A percentile compares a stretch with the other conserved stretches of the same genome.
Conservation (phyloP, 2,113 vertebrate genomes). For the Gopherus flavomarginatus region DNA sequence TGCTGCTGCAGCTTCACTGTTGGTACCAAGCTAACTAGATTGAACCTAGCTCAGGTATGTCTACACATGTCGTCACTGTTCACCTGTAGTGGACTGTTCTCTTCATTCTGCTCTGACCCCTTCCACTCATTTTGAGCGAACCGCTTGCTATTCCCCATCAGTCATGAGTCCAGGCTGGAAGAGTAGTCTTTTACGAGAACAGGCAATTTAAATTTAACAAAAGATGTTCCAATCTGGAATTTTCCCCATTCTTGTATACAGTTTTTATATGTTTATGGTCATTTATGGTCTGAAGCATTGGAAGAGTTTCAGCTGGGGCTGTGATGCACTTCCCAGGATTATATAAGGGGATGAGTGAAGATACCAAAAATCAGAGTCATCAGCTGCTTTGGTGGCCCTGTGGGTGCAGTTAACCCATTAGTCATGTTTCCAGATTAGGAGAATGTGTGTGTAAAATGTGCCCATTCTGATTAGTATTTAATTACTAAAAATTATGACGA, state of each 20-base stretch:
- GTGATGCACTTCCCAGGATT: background rate
- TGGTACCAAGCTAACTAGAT: background rate
- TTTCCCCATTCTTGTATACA: background rate
- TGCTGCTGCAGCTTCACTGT: background rate
- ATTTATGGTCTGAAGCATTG: background rate
- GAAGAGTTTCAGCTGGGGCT: background rate
- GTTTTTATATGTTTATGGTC: background rate
- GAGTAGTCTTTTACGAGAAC: background rate
- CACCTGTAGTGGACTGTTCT: background rate
- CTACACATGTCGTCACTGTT: background rate
- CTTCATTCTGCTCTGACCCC: background rate
- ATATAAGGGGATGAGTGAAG: background rate
- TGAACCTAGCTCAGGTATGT: too few relatives aligned
- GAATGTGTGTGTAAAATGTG: background rate
- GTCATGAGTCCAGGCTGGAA: background rate
- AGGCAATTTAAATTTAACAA: background rate
- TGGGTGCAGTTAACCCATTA: background rate
- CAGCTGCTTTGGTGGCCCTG: background rate
- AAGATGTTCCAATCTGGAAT: background rate
- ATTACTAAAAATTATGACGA: background rate
- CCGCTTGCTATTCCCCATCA: background rate
- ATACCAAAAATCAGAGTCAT: background rate
- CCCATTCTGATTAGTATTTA: background rate
- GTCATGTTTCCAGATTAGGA: background rate
- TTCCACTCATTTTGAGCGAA: background rate